phyloP scores from a whole-genome alignment of 2,797 vertebrate species.

The Tapera naevia region DNA sequence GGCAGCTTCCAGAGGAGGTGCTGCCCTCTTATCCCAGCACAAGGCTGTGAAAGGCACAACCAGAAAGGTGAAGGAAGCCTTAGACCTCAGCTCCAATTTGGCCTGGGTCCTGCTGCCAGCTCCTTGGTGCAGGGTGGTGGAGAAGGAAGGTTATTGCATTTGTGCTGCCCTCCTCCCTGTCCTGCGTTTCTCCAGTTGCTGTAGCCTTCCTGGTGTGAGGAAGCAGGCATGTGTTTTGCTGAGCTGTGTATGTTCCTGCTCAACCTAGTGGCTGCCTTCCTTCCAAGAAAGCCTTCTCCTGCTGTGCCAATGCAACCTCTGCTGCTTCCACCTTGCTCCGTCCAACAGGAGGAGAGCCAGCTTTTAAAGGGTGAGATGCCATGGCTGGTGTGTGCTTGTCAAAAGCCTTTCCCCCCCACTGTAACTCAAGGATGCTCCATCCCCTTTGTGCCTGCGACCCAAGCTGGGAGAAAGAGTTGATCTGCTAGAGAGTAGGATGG shows the following conservation, averaged over 20 bases:
- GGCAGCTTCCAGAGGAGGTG: background rate
- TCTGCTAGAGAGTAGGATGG: too few species aligned
- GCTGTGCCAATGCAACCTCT: background rate
- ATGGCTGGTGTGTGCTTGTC: background rate
- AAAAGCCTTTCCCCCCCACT: background rate
- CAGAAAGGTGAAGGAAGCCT: background rate
- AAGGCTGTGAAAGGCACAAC: background rate
- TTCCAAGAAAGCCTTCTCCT: background rate
- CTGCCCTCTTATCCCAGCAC: background rate
- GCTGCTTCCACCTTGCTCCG: background rate
- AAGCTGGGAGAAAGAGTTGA: too few species aligned
- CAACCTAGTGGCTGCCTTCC: background rate
- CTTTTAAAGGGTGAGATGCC: background rate
- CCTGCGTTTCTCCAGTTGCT: background rate
- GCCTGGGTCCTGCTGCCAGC: background rate
- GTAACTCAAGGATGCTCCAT: background rate
- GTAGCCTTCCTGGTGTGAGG: background rate
- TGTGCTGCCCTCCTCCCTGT: background rate
- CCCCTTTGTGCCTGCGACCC: accelerated
- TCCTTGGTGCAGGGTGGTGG: background rate
- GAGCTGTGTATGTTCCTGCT: background rate
- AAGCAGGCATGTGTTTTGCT: background rate
- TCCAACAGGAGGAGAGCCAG: background rate
- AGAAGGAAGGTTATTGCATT: background rate
- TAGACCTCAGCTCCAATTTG: background rate